Base-by-base conservation (phyloP, 2,113 vertebrate species). In the Piaya cayana region DNA sequence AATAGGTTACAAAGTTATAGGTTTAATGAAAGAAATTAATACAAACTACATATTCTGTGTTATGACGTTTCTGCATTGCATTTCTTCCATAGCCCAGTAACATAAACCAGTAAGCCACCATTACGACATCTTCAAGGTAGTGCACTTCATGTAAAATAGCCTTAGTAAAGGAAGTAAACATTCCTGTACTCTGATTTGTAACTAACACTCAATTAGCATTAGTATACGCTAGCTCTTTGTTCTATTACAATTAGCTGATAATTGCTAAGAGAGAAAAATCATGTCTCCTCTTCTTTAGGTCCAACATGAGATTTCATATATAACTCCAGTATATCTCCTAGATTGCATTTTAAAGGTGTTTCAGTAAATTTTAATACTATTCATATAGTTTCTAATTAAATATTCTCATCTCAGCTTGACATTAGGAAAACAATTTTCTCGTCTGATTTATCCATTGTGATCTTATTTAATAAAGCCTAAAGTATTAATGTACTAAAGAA, bases 251-350 rank as follows among this genome's bases (percentile, higher is more conserved):
- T 69, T 83, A 75, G 29, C 7, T 49, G 45, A 25, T 45, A 78
- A 87, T 20, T 18, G 8, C 19, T 39, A 13, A 39, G 21, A 77
- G 55, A 58, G 42, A 36, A 8, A 67, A 82, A 77, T 36, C n/a
- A n/a, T 4, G 4, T 37, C 42, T 63, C 50, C 23, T 20, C 30
- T 43, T 22, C 26, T 58, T 58, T n/a, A 53, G 26, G n/a, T 82
- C 49, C 26, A 79, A 42, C 15, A 12, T 21, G 52, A 84, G 34
- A 80, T 34, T 65, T 76, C 58, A 76, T 56, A 64, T 29, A 56
- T 9, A n/a, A 67, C 0, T 0, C 0, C 0, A 81, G 32, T 3
- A 0, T 50, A 43, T 25, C 23, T 76, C 45, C 45, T 60, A 63
- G 34, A 25, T 19, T 23, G 19, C 36, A 75, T 72, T 78, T 63